Percentiles rank a stretch among this genome's conserved stretches.
Evolutionary conservation across 2,888 invertebrate genomes (phyloP).

Genomic region (Cyaniris semiargus): DNA sequence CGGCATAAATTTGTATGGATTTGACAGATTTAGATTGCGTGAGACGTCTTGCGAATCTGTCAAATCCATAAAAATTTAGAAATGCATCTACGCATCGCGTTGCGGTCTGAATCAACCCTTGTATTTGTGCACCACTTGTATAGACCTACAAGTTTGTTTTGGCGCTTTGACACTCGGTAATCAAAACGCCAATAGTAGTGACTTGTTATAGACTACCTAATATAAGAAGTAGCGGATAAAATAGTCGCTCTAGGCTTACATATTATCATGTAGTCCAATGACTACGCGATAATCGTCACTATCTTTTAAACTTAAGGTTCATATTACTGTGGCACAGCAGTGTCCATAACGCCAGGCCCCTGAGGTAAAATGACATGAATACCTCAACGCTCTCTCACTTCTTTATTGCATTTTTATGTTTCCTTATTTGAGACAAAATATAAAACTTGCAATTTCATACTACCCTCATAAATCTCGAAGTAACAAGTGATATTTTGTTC

Average conservation of each 20-base stretch:
- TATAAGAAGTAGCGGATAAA: not conserved
- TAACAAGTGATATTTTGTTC: conserved; percentile 15
- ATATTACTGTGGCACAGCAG: not conserved
- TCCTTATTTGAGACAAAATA: conserved; percentile 21
- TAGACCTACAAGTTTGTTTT: no score
- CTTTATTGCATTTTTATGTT: conserved; percentile 24
- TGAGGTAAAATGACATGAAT: conserved; percentile 10
- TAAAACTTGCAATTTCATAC: conserved; percentile 17
- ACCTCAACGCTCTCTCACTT: conserved; percentile 21
- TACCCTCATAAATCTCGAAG: conserved; percentile 6
- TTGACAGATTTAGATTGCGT: no score
- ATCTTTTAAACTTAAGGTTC: not conserved
- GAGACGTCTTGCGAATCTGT: no score
- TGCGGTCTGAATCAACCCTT: no score
- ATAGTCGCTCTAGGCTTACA: not conserved
- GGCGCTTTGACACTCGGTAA: no score
- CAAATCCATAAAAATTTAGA: no score
- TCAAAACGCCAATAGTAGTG: not conserved
- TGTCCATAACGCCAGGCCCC: not conserved
- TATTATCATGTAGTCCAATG: not conserved
- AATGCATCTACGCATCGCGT: no score
- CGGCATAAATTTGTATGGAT: no score
- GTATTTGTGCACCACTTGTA: no score
- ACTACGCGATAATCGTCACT: not conserved
- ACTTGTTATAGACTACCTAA: not conserved